Evolutionary conservation across 92 coral and sea anemone species (phyloP).

Genomic region (Zoanthus sansibaricus): DNA sequence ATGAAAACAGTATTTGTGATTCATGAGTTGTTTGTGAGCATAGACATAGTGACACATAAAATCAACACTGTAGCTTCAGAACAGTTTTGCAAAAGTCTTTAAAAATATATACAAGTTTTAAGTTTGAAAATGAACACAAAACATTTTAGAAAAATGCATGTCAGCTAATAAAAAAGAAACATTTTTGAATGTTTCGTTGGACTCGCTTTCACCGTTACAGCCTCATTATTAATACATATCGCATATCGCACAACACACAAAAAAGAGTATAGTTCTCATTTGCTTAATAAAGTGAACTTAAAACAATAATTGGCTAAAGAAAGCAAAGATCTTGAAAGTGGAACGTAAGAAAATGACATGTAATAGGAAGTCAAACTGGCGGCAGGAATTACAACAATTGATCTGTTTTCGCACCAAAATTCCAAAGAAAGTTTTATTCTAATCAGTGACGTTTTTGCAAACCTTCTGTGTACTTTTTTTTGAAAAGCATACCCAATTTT

Average conservation of each 20-base stretch:
- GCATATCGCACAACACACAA: not conserved
- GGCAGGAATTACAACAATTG: slow-evolving; percentile 14
- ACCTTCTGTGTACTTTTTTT: slow-evolving; percentile 22
- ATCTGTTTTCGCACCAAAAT: slow-evolving; percentile 36
- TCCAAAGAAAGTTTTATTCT: slow-evolving; percentile 27
- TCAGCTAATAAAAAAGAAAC: not conserved
- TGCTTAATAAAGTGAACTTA: not conserved
- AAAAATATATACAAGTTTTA: not conserved
- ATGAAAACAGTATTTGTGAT: not conserved
- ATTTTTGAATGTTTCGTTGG: not conserved
- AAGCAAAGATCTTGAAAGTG: not conserved
- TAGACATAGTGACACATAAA: not conserved
- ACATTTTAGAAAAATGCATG: not conserved
- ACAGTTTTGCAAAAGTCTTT: not conserved
- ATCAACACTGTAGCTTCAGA: not conserved
- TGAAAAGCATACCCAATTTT: slow-evolving; percentile 1
- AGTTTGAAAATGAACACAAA: not conserved
- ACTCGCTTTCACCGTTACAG: not conserved
- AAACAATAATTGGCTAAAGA: not conserved
- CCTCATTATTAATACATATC: not conserved
- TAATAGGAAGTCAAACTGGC: slow-evolving; percentile 16
- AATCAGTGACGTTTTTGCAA: slow-evolving; percentile 3
- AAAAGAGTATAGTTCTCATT: not conserved
- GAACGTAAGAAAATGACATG: not conserved
- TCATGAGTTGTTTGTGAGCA: not conserved